phyloP scores from a whole-genome alignment of 2,888 invertebrate species.

The Lasius fuliginosus region DNA sequence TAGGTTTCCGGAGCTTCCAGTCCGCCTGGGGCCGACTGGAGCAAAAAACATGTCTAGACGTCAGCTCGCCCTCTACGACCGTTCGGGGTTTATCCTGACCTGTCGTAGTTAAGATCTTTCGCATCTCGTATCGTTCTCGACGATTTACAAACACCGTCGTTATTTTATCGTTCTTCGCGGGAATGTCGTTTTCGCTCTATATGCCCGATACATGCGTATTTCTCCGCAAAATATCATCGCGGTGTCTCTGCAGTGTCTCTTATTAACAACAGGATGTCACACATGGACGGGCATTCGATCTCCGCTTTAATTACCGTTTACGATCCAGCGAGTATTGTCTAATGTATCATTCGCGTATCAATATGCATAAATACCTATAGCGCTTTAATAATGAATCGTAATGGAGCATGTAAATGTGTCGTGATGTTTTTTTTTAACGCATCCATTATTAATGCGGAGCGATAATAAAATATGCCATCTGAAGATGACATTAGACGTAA shows the following conservation, averaged over 20 bases:
- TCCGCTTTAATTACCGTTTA: slow-evolving; percentile 42
- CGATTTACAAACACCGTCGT: slow-evolving; percentile 58
- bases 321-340: slow-evolving; percentile 33
- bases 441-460: slow-evolving; percentile 42
- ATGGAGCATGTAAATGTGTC: slow-evolving; percentile 27
- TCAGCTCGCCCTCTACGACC: slow-evolving; percentile 66
- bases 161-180: slow-evolving; percentile 66
- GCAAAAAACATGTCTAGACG: slow-evolving; percentile 78
- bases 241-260: neutral
- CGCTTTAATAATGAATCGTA: slow-evolving; percentile 37
- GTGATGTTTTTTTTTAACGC: neutral
- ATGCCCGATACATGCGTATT: slow-evolving; percentile 52
- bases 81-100: slow-evolving; percentile 69
- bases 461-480: slow-evolving; percentile 13
- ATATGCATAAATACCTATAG: slow-evolving; percentile 26
- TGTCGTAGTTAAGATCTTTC: slow-evolving; percentile 61
- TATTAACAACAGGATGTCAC: slow-evolving; percentile 28
- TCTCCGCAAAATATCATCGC: slow-evolving; percentile 50
- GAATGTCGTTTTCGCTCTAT: slow-evolving; percentile 53
- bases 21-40: slow-evolving; percentile 64
- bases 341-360: slow-evolving; percentile 16
- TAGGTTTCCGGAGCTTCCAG: slow-evolving; percentile 67
- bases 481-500: slow-evolving; percentile 7
- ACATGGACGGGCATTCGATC: slow-evolving; percentile 26
- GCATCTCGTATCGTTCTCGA: slow-evolving; percentile 69